Percentiles rank a stretch among this genome's conserved stretches.
Evolutionary conservation across 2,888 invertebrate genomes (phyloP).

Genomic region (Pardosa pseudoannulata): DNA sequence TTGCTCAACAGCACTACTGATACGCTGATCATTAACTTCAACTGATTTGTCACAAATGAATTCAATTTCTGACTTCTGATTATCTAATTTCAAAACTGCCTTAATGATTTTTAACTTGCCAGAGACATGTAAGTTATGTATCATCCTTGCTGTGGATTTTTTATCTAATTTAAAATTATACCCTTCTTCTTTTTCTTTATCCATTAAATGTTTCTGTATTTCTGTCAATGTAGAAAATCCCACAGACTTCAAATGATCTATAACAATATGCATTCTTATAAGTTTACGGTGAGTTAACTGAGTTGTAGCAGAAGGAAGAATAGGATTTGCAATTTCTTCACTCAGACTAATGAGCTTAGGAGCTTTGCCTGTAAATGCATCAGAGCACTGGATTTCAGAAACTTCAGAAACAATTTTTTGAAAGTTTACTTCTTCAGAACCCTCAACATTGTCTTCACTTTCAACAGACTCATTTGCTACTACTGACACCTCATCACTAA

Average conservation of each 20-base stretch:
- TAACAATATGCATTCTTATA: conserved; percentile 82
- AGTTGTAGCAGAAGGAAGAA: neutral
- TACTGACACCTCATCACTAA: conserved; percentile 8
- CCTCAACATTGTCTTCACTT: neutral
- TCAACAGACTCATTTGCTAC: neutral
- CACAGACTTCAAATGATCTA: conserved; percentile 81
- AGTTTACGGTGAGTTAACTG: conserved; percentile 76
- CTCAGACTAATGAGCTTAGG: conserved; percentile 33
- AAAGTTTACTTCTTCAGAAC: neutral
- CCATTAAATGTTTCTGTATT: conserved; percentile 78
- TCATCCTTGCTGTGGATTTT: conserved; percentile 82
- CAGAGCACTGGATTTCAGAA: conserved; percentile 16
- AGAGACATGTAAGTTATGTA: conserved; percentile 80
- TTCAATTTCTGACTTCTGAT: conserved; percentile 30
- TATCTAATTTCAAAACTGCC: conserved; percentile 32
- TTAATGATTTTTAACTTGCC: conserved; percentile 39
- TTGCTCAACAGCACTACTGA: conserved; percentile 82
- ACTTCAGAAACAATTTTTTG: conserved; percentile 29
- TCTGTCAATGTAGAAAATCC: conserved; percentile 80
- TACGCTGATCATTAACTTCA: conserved; percentile 78
- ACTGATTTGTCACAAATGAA: conserved; percentile 80
- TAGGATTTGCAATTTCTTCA: neutral
- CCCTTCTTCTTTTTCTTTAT: conserved; percentile 81
- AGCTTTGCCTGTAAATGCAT: conserved; percentile 1
- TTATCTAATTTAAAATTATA: conserved; percentile 82